Conservation (phyloP, 2,113 vertebrate species). For the Plecotus auritus region DNA sequence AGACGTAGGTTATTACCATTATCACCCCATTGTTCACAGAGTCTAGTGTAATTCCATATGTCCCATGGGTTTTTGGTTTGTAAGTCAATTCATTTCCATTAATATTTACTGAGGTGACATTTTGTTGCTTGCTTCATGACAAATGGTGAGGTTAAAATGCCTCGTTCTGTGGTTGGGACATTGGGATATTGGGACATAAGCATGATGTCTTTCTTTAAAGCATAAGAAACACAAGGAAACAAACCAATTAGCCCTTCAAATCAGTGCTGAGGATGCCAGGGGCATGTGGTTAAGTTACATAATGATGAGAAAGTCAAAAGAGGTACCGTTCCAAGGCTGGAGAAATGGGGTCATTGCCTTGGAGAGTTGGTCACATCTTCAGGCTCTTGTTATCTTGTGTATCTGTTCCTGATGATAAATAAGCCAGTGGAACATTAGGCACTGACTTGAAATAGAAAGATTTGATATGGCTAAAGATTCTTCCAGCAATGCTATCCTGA, state of each 20-base stretch:
- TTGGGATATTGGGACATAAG: conserved; percentile 40
- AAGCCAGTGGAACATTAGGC: neutral
- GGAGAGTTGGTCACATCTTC: neutral
- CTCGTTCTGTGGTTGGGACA: conserved; percentile 54
- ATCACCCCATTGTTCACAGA: conserved; percentile 43
- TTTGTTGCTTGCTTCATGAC: conserved; percentile 57
- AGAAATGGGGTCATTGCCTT: conserved; percentile 32
- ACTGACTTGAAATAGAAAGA: neutral
- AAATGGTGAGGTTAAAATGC: conserved; percentile 62
- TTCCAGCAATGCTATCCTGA: neutral
- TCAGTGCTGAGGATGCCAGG: conserved; percentile 41
- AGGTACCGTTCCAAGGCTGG: neutral
- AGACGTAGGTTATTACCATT: conserved; percentile 47
- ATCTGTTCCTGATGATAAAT: neutral
- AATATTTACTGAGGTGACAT: conserved; percentile 60
- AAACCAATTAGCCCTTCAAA: conserved; percentile 52
- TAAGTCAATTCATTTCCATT: conserved; percentile 57
- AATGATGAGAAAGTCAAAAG: conserved; percentile 63
- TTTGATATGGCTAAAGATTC: neutral
- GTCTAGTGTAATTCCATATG: conserved; percentile 26
- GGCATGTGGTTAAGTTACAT: conserved; percentile 64
- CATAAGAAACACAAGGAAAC: conserved; percentile 61
- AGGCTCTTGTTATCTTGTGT: neutral
- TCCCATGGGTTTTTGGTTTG: conserved; percentile 49
- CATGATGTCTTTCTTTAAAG: conserved; percentile 65